These are phyloP conservation scores for Siniperca knerii DNA, from an alignment of 2,113 vertebrate genomes.

Conservation along the genomic window DNA sequence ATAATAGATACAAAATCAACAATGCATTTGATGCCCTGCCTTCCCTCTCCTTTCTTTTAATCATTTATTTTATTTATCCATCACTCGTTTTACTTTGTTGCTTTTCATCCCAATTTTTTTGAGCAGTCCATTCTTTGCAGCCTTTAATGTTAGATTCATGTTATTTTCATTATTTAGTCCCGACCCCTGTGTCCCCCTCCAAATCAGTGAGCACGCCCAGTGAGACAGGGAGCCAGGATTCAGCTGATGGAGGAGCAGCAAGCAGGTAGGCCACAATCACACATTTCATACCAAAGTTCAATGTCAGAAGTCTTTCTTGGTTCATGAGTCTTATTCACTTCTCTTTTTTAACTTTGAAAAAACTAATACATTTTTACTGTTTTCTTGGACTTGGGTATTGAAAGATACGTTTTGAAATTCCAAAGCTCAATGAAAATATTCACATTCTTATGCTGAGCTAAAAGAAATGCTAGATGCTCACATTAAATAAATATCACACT, in stretches of 20 bases:
- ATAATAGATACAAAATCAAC: constrained; percentile 71
- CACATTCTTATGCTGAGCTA: background rate
- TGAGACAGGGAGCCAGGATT: constrained; percentile 97
- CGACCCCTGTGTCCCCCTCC: constrained; percentile 97
- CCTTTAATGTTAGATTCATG: constrained; percentile 89
- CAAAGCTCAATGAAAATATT: background rate
- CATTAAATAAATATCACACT: background rate
- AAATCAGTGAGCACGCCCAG: constrained; percentile 99
- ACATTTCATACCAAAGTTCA: background rate
- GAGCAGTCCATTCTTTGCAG: constrained; percentile 88
- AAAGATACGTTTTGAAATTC: background rate
- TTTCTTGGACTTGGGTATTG: background rate
- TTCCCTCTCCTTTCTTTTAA: constrained; percentile 77
- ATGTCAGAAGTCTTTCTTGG: background rate
- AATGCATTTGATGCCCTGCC: constrained; percentile 87
- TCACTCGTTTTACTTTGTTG: constrained; percentile 79
- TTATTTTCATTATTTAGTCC: constrained; percentile 95
- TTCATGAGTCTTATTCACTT: background rate
- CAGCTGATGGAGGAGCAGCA: constrained; percentile 89
- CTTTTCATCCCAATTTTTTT: constrained; percentile 74
- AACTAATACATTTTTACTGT: background rate
- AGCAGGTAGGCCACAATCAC: constrained; percentile 88
- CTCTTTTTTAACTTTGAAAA: background rate
- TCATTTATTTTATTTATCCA: constrained; percentile 56
- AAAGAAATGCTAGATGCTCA: background rate